phyloP scores from a whole-genome alignment of 2,797 vertebrate genomes.

The Antennarius maculatus region DNA sequence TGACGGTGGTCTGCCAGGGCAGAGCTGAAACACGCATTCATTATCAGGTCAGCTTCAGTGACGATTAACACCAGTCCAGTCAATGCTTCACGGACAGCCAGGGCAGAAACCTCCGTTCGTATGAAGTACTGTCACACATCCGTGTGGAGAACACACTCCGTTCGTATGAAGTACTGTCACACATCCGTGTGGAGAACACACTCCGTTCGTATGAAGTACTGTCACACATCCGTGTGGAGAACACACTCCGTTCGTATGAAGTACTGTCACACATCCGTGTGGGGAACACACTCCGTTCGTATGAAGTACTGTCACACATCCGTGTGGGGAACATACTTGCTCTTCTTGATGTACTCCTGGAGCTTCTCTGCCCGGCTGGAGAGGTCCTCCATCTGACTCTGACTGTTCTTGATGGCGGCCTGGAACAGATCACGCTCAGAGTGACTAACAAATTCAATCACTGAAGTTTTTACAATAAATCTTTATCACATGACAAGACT shows the following conservation, averaged over 20 bases:
- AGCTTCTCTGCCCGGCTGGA: slow-evolving; percentile 85
- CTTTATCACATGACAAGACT: too few species aligned
- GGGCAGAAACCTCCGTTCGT: not conserved
- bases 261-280: too few species aligned
- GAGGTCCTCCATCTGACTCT: slow-evolving; percentile 85
- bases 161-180: too few species aligned
- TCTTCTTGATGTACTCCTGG: slow-evolving; percentile 85
- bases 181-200: too few species aligned
- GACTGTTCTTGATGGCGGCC: slow-evolving; percentile 83
- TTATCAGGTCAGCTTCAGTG: not conserved
- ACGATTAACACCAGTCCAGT: not conserved
- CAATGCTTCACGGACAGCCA: not conserved
- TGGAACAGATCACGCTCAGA: slow-evolving; percentile 56
- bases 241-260: too few species aligned
- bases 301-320: not conserved
- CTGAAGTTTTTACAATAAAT: too few species aligned
- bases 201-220: too few species aligned
- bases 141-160: too few species aligned
- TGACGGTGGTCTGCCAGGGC: slow-evolving; percentile 79
- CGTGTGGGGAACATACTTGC: slow-evolving; percentile 81
- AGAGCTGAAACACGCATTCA: slow-evolving; percentile 71
- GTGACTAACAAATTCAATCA: too few species aligned
- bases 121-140: too few species aligned
- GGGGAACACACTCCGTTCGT: too few species aligned
- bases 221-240: too few species aligned